Percentiles rank a stretch among this genome's conserved stretches.
Evolutionary conservation across 2,888 invertebrate species (phyloP).

Genomic region (Archaeoteleia sp.): DNA sequence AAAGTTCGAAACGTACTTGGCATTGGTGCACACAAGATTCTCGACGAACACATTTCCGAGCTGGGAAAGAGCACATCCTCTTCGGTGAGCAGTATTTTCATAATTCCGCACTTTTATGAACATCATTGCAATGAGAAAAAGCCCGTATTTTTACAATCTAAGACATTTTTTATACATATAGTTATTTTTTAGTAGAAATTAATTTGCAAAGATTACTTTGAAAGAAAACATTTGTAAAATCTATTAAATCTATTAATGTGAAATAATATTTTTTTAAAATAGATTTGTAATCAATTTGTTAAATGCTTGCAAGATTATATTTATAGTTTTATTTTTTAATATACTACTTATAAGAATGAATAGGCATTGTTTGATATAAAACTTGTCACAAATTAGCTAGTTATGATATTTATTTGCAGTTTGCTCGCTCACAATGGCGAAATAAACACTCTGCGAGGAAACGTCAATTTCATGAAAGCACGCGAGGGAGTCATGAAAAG

Average conservation of each 20-base stretch:
- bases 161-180: neutral
- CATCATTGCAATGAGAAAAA: too few species aligned
- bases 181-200: too few species aligned
- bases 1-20: constrained; percentile 94
- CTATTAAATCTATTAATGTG: too few species aligned
- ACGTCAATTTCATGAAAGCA: constrained; percentile 98
- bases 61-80: constrained; percentile 99
- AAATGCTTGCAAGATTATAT: neutral
- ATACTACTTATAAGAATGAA: neutral
- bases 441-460: constrained; percentile 98
- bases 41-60: constrained; percentile 99
- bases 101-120: constrained; percentile 2
- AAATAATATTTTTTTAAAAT: too few species aligned
- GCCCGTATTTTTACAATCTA: too few species aligned
- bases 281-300: neutral
- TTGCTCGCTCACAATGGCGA: constrained; percentile 99
- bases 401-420: constrained; percentile 74
- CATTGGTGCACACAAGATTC: constrained; percentile 97
- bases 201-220: too few species aligned
- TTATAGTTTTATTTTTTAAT: constrained; percentile 1
- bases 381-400: neutral
- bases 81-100: constrained; percentile 80
- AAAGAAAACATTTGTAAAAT: too few species aligned
- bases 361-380: neutral
- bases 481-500: constrained; percentile 98